These are phyloP conservation scores for Phyllotis vaccarum DNA, from an alignment of 2,797 vertebrate species.

Conservation along the genomic window DNA sequence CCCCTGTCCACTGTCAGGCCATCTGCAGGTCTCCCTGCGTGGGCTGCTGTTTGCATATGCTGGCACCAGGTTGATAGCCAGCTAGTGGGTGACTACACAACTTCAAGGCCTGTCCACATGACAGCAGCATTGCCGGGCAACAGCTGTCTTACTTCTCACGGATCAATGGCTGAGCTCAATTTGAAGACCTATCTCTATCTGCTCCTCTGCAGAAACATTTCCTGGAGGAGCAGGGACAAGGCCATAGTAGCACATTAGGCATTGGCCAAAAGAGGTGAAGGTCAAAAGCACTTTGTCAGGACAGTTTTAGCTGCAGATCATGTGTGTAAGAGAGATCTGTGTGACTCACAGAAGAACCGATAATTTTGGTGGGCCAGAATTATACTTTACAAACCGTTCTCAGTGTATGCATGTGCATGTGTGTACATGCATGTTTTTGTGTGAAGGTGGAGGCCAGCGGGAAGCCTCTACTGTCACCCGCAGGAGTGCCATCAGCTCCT, in stretches of 20 bases:
- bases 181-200: neutral
- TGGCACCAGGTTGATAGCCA: neutral
- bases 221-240: neutral
- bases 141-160: neutral
- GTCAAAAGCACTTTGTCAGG: neutral
- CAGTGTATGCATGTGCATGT: neutral
- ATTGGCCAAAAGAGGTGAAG: neutral
- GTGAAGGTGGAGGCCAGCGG: neutral
- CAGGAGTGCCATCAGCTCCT: neutral
- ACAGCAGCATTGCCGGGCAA: neutral
- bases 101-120: neutral
- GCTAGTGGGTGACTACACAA: neutral
- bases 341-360: fast-evolving
- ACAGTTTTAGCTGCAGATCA: neutral
- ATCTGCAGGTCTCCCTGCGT: neutral
- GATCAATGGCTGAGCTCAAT: neutral
- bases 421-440: neutral
- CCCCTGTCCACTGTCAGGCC: fast-evolving
- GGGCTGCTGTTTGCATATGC: conserved; percentile 13
- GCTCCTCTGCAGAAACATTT: neutral
- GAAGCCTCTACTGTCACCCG: neutral
- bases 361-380: neutral
- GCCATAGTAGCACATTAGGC: fast-evolving
- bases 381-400: neutral
- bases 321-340: fast-evolving